phyloP scores from a whole-genome alignment of 2,888 invertebrate species.

The Lysandra coridon region DNA sequence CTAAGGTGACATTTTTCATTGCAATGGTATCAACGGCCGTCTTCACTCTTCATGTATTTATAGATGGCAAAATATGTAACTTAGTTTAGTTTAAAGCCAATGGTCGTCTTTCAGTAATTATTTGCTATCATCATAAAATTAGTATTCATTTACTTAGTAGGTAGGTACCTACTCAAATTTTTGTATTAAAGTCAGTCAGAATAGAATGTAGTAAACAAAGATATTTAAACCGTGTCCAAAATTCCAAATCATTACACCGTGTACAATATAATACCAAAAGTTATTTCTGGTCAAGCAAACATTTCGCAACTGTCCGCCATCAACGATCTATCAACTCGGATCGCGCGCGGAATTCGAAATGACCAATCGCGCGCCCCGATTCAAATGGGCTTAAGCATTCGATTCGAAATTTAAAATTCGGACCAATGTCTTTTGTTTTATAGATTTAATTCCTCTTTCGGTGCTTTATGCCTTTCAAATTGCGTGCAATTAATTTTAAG shows the following conservation, averaged over 20 bases:
- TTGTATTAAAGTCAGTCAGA: too few relatives aligned
- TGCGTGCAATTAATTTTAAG: slow-evolving; percentile 41
- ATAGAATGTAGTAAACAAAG: not conserved
- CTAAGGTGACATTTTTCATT: too few relatives aligned
- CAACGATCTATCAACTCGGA: slow-evolving; percentile 71
- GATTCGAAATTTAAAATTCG: slow-evolving; percentile 62
- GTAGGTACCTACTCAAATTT: too few relatives aligned
- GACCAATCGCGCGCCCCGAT: slow-evolving; percentile 64
- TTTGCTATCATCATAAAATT: too few relatives aligned
- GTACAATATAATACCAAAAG: slow-evolving; percentile 20
- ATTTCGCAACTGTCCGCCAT: slow-evolving; percentile 57
- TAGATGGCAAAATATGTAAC: too few relatives aligned
- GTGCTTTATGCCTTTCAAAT: slow-evolving; percentile 35
- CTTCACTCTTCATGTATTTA: too few relatives aligned
- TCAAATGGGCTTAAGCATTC: slow-evolving; percentile 62
- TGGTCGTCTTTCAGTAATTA: too few relatives aligned
- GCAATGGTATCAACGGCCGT: too few relatives aligned
- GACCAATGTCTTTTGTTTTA: slow-evolving; percentile 63
- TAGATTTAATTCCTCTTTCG: slow-evolving; percentile 54
- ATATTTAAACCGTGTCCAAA: not conserved
- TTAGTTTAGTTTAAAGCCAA: too few relatives aligned
- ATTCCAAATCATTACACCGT: not conserved
- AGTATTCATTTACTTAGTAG: too few relatives aligned
- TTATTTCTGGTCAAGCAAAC: slow-evolving; percentile 71
- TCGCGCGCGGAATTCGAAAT: slow-evolving; percentile 74